Evolutionary conservation across 2,797 vertebrate species (phyloP).

Genomic region (Periparus ater): DNA sequence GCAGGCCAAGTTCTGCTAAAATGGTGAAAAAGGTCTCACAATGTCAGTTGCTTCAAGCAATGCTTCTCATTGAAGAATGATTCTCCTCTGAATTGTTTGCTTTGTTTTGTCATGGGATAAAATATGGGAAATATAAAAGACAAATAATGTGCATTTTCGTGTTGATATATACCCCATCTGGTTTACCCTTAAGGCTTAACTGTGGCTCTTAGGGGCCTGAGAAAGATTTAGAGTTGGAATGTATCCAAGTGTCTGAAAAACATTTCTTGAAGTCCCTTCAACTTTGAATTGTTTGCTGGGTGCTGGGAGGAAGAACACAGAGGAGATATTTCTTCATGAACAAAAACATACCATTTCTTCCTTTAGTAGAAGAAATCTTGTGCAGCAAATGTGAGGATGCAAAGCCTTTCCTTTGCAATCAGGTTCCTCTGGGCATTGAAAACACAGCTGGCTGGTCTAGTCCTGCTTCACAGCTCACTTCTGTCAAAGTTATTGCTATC

Average conservation of each 20-base stretch:
- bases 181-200: conserved; percentile 26
- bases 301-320: not conserved
- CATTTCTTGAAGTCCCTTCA: conserved; percentile 18
- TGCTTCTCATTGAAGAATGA: not conserved
- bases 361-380: not conserved
- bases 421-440: not conserved
- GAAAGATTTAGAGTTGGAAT: conserved; percentile 29
- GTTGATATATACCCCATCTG: not conserved
- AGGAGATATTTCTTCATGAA: not conserved
- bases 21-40: not conserved
- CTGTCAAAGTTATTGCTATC: not conserved
- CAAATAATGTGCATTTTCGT: not conserved
- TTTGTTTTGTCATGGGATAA: conserved; percentile 5
- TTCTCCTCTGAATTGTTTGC: not conserved
- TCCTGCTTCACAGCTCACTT: not conserved
- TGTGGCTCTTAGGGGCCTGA: conserved; percentile 24
- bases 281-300: conserved; percentile 1
- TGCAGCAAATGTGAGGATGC: not conserved
- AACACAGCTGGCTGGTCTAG: not conserved
- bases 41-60: not conserved
- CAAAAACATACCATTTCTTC: not conserved
- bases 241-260: conserved; percentile 24
- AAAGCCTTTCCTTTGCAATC: not conserved
- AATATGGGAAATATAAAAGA: not conserved
- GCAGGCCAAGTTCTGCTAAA: not conserved